A percentile compares a stretch with the other conserved stretches of the same genome.
phyloP scores from a whole-genome alignment of 2,113 vertebrate species.

The Phalacrocorax carbo region DNA sequence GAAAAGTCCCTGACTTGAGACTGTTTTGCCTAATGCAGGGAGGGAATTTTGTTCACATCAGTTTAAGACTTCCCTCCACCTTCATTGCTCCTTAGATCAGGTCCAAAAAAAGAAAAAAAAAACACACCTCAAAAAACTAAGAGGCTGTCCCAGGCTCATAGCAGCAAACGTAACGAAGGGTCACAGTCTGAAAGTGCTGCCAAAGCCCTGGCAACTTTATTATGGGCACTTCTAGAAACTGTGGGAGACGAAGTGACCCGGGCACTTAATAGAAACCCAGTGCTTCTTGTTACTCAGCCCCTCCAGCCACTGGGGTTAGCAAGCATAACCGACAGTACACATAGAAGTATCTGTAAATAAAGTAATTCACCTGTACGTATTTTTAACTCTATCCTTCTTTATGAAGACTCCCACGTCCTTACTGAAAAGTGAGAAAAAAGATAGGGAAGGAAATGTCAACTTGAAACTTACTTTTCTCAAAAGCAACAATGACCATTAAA shows the following conservation, averaged over 20 bases:
- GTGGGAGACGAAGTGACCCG: not conserved
- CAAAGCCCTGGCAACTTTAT: not conserved
- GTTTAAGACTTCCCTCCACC: not conserved
- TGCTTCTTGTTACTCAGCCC: not conserved
- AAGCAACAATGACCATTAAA: not conserved
- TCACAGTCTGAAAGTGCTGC: not conserved
- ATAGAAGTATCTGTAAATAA: not conserved
- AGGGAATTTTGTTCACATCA: not conserved
- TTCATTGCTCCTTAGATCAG: not conserved
- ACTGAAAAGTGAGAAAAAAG: rapidly evolving
- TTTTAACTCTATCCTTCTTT: not conserved
- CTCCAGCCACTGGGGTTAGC: too few species aligned
- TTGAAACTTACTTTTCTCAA: not conserved
- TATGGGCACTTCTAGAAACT: too few species aligned
- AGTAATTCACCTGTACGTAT: rapidly evolving
- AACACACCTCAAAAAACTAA: not conserved
- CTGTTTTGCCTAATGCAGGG: not conserved
- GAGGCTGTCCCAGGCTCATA: not conserved
- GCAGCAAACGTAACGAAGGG: not conserved
- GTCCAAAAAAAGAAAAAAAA: not conserved
- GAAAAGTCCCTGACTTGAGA: too few species aligned
- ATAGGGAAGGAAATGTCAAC: not conserved
- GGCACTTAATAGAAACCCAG: not conserved
- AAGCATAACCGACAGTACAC: rapidly evolving
- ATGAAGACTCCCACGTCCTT: not conserved